Percentiles rank a stretch among this genome's conserved stretches.
phyloP scores from a whole-genome alignment of 2,888 invertebrate genomes.

The Phania funesta region DNA sequence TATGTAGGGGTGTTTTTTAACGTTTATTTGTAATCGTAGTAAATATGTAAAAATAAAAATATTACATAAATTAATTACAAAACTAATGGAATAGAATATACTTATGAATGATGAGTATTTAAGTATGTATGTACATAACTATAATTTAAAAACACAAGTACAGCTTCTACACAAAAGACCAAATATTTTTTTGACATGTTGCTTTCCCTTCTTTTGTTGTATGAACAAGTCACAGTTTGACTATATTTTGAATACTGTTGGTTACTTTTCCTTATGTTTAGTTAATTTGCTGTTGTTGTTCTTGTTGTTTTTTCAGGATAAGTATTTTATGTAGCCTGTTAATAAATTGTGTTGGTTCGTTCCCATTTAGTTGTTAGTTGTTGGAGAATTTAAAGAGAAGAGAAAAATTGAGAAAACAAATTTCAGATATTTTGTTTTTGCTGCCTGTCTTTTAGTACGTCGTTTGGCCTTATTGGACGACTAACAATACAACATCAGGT shows the following conservation, averaged over 20 bases:
- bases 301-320: neutral
- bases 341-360: slow-evolving; percentile 10
- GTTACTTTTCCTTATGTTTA: neutral
- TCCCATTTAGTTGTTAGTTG: slow-evolving; percentile 56
- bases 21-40: too few relatives aligned
- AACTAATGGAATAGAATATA: neutral
- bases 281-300: neutral
- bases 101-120: neutral
- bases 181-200: neutral
- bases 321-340: slow-evolving; percentile 1
- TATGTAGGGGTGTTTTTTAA: too few relatives aligned
- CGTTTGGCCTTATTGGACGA: slow-evolving; percentile 40
- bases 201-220: neutral
- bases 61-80: too few relatives aligned
- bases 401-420: slow-evolving; percentile 33
- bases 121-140: neutral
- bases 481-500: slow-evolving; percentile 33
- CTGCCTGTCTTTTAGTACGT: slow-evolving; percentile 8
- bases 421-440: slow-evolving; percentile 10
- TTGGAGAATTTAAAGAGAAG: slow-evolving; percentile 43
- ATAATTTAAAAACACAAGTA: slow-evolving; percentile 3
- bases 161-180: slow-evolving; percentile 39
- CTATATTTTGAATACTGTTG: slow-evolving; percentile 8
- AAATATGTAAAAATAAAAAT: too few relatives aligned
- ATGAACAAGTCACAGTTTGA: slow-evolving; percentile 8